Base-by-base conservation (phyloP, 2,888 invertebrate genomes). In the Cerceris rybyensis region DNA sequence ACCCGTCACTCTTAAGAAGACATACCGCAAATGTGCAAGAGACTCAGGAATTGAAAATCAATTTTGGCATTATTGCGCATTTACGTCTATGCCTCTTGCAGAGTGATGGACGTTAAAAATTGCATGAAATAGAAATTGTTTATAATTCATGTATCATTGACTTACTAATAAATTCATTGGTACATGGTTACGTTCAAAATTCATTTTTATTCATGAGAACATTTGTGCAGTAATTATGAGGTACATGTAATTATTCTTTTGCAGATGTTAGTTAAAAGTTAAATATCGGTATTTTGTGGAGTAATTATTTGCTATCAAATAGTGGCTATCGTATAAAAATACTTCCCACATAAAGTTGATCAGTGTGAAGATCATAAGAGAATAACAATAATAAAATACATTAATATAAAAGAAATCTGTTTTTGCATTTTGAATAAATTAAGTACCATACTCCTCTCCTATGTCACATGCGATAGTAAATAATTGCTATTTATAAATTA, bases 251-350 rank as follows among this genome's bases (percentile, higher is more conserved):
- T 69, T 57, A 67, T 57, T 70, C 78, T 81, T 81, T 42, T 83
- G 80, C 78, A 69, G 83, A 80, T 75, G 73, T 80, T 84, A 81
- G 84, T 81, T 75, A 80, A 86, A 73, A 83, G 78, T 84, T 74
- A 13, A 17, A 69, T 81, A 78, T 75, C 73, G 74, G 74, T 84
- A 83, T 86, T 88, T 86, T 78, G 79, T 76, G 81, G 82, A 81
- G 80, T 80, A 84, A 88, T 88, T 84, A 82, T 87, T 88, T 84
- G 83, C 88, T 85, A 82, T 86, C 76, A 75, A 67, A 50, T 68
- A 72, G 46, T 71, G 73, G 78, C 67, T 75, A 70, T 60, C 67
- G 42, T 70, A 50, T 65, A 70, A 49, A 63, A 50, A 73, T 54
- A 65, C 64, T 63, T 49, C 54, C 55, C 67, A 57, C 50, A 39